Percentiles rank a stretch among this genome's conserved stretches.
Conservation (phyloP, 1,140 invertebrate species). For the Dendrolimus punctatus region DNA sequence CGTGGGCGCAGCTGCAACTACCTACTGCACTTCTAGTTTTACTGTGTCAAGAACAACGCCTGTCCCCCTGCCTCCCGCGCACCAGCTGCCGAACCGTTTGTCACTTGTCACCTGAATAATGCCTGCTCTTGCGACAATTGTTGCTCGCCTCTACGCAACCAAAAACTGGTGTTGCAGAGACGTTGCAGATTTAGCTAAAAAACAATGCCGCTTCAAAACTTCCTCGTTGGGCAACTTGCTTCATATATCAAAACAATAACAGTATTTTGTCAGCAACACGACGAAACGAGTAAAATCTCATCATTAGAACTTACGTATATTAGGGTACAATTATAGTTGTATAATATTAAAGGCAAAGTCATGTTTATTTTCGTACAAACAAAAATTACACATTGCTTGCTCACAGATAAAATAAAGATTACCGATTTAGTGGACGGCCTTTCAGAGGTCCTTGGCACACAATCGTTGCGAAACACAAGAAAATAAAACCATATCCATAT, state of each 20-base stretch:
- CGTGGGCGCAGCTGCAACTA: slow-evolving; percentile 67
- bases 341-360: no score
- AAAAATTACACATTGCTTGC: slow-evolving; percentile 32
- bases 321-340: no score
- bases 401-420: slow-evolving; percentile 63
- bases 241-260: slow-evolving; percentile 19
- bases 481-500: slow-evolving; percentile 40
- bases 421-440: slow-evolving; percentile 55
- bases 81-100: slow-evolving; percentile 31
- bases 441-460: slow-evolving; percentile 53
- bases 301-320: no score
- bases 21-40: slow-evolving; percentile 71
- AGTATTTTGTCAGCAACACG: slow-evolving; percentile 5
- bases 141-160: slow-evolving; percentile 12
- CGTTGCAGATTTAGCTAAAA: slow-evolving; percentile 16
- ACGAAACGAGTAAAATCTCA: background rate
- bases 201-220: slow-evolving; percentile 16
- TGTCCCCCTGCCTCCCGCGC: slow-evolving; percentile 44
- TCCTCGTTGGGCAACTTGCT: slow-evolving; percentile 17
- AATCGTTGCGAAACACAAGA: slow-evolving; percentile 45
- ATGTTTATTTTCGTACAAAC: slow-evolving; percentile 15
- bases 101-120: slow-evolving; percentile 47
- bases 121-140: slow-evolving; percentile 18
- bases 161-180: slow-evolving; percentile 5
- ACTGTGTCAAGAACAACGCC: slow-evolving; percentile 71